These are phyloP conservation scores for Acanthaster planci DNA, from an alignment of 35 echinoderm and acorn worm species.

Conservation along the genomic window DNA sequence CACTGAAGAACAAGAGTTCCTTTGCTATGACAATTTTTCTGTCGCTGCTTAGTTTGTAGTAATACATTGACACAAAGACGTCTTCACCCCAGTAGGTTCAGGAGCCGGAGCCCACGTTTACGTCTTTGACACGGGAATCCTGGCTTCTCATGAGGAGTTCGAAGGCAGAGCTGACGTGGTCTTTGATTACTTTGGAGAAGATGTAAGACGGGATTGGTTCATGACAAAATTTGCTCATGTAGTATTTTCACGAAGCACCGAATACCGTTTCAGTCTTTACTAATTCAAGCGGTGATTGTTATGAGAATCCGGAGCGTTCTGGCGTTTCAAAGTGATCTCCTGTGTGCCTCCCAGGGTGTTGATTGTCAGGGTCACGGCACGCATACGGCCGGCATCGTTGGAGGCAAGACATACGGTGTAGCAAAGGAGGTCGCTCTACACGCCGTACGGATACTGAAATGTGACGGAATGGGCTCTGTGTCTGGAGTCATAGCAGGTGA, in stretches of 20 bases:
- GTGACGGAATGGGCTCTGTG: conserved; percentile 38
- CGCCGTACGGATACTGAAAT: conserved; percentile 34
- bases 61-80: neutral
- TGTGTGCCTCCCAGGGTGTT: neutral
- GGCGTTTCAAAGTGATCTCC: neutral
- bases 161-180: conserved; percentile 40
- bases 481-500: conserved; percentile 19
- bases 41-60: no score
- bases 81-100: neutral
- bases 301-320: no score
- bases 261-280: no score
- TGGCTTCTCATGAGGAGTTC: conserved; percentile 41
- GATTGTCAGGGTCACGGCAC: conserved; percentile 68
- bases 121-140: conserved; percentile 53
- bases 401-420: conserved; percentile 45
- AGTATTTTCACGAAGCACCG: no score
- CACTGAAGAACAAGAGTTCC: no score
- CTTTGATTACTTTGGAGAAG: neutral
- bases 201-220: neutral
- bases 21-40: no score
- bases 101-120: conserved; percentile 57
- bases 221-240: no score
- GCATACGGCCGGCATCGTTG: conserved; percentile 51
- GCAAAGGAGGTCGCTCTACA: conserved; percentile 25
- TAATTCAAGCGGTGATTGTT: no score